These are phyloP conservation scores for Bradypus variegatus DNA, from an alignment of 2,797 vertebrate genomes.

Conservation along the genomic window DNA sequence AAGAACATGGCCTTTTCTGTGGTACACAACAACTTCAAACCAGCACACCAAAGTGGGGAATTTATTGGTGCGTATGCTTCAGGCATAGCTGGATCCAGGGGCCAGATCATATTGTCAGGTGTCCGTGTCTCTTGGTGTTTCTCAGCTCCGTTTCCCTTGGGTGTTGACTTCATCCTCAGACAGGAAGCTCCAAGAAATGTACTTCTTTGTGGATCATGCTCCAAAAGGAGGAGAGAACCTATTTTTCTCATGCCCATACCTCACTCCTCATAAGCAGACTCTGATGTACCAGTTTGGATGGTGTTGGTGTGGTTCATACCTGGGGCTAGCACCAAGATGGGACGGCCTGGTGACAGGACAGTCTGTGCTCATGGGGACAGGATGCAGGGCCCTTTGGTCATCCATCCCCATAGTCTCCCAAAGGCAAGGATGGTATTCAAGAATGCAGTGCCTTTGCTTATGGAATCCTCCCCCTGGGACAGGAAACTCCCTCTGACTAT, in stretches of 20 bases:
- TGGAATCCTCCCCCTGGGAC: neutral
- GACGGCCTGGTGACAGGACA: neutral
- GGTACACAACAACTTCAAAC: too few relatives aligned
- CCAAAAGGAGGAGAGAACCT: neutral
- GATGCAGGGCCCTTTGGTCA: too few relatives aligned
- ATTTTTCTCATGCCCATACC: neutral
- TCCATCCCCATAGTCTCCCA: neutral
- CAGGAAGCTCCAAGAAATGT: neutral
- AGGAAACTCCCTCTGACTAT: neutral
- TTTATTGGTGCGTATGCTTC: neutral
- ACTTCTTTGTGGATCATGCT: neutral
- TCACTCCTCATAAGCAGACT: neutral
- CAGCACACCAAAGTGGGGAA: too few relatives aligned
- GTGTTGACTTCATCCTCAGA: too few relatives aligned
- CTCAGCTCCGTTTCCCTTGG: too few relatives aligned
- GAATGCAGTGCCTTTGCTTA: neutral
- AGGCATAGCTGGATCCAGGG: neutral
- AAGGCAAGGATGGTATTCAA: neutral
- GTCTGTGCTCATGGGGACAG: neutral
- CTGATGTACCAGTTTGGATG: neutral
- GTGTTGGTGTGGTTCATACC: neutral
- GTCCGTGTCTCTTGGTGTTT: neutral
- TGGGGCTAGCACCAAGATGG: neutral
- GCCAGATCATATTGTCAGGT: neutral
- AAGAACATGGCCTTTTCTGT: too few relatives aligned